Base-by-base conservation (phyloP, 2,888 invertebrate genomes). In the Acholoe squamosa region DNA sequence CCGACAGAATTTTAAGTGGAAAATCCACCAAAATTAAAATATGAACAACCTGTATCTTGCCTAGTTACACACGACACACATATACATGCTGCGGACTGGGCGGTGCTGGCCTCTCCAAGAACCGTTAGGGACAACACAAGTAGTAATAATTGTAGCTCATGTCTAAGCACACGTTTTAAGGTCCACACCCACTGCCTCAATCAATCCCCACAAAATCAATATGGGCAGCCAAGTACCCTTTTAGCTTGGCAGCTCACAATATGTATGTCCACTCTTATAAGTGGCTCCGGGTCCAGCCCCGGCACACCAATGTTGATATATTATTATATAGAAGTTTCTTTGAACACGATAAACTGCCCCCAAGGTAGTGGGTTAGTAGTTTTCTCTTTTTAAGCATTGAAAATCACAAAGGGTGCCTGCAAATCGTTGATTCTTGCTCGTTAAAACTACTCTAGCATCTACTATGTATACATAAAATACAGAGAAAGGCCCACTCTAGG, bases 401-500 rank as follows among this genome's bases (percentile, higher is more conserved):
- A 61, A 76, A 76, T 76, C 76, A 76, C 76, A 76, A 76, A 31
- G 76, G 25, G 25, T 76, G 16, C 76, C 76, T 76, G 31, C 28
- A 76, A 76, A 61, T n/a, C 76, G 76, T 76, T 76, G 76, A 76
- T 76, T 76, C 76, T 76, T 76, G 76, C 76, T 76, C 76, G 76
- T 76, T 76, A 76, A 25, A 76, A 31, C 76, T 76, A 76, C n/a
- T 28, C 76, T 76, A 76, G 31, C 31, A 31, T 7, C 76, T 76
- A 76, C 76, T 76, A 28, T 76, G 25, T 25, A 76, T 76, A 61
- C 61, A 61, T 10, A 43, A 43, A 43, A 43, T 43, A 7, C 3
- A 3, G 10, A 43, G 10, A 10, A 43, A 3, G 43, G 5, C 10
- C 43, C 43, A 43, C 43, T 43, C 43, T 3, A 43, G 43, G 43